Percentiles rank a stretch among this genome's conserved stretches.
These are phyloP conservation scores for Champsocephalus esox DNA, from an alignment of 2,797 vertebrate genomes.

Conservation along the genomic window DNA sequence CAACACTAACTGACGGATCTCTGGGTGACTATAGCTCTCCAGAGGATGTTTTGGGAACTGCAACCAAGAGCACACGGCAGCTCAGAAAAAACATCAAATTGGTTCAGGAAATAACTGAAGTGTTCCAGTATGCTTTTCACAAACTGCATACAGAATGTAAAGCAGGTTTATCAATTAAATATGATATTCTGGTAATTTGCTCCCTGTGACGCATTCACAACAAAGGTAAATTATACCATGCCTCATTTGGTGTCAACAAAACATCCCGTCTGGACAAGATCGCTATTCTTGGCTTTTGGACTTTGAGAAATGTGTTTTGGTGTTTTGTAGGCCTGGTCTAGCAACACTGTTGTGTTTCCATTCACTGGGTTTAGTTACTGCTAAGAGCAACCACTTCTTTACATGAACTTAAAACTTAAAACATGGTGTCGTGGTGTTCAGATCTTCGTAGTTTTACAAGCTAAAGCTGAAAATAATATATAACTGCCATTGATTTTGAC, in stretches of 20 bases:
- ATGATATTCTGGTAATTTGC: slow-evolving; percentile 33
- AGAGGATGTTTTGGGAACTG: slow-evolving; percentile 69
- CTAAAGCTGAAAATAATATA: background rate
- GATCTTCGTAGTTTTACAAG: too few relatives aligned
- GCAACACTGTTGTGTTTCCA: slow-evolving; percentile 8
- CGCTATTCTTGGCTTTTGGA: slow-evolving; percentile 18
- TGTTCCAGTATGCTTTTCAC: slow-evolving; percentile 24
- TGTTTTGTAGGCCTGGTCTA: slow-evolving; percentile 19
- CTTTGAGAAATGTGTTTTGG: background rate
- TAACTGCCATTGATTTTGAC: background rate
- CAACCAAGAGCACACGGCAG: slow-evolving; percentile 27
- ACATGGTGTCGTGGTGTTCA: too few relatives aligned
- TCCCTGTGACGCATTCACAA: slow-evolving; percentile 27
- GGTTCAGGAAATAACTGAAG: too few relatives aligned
- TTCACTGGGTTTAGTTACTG: background rate
- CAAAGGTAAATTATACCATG: slow-evolving; percentile 25
- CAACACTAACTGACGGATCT: slow-evolving; percentile 28
- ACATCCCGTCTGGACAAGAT: background rate
- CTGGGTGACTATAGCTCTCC: slow-evolving; percentile 71
- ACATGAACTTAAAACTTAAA: background rate
- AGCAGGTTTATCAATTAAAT: background rate
- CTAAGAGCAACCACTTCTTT: background rate
- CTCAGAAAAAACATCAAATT: background rate
- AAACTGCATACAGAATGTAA: background rate
- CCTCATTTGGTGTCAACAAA: slow-evolving; percentile 2